These are phyloP conservation scores for Anthoptus insignis DNA, from an alignment of 2,888 invertebrate genomes.

Conservation along the genomic window DNA sequence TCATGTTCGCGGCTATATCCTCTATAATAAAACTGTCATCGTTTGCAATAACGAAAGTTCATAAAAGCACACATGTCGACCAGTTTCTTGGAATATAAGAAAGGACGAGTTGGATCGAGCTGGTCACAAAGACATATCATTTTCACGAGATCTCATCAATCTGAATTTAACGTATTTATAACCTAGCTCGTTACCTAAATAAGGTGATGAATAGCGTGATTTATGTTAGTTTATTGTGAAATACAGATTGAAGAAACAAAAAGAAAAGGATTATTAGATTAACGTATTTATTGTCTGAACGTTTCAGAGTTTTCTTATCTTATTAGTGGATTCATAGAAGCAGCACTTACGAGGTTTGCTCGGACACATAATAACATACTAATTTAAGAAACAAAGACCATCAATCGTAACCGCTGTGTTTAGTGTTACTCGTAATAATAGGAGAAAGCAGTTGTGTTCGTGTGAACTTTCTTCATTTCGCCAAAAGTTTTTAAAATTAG, in stretches of 20 bases:
- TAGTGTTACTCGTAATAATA: background rate
- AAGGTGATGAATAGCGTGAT: constrained; percentile 31
- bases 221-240: constrained; percentile 19
- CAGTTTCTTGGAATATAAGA: constrained; percentile 53
- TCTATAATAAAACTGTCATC: constrained; percentile 62
- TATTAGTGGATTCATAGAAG: background rate
- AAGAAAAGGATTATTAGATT: background rate
- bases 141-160: constrained; percentile 53
- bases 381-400: background rate
- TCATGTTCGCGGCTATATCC: constrained; percentile 49
- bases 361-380: background rate
- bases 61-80: constrained; percentile 56
- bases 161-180: constrained; percentile 47
- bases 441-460: background rate
- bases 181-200: constrained; percentile 27
- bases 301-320: background rate
- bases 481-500: background rate
- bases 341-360: background rate
- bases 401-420: background rate
- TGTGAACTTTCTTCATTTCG: background rate
- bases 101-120: constrained; percentile 51
- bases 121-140: constrained; percentile 53
- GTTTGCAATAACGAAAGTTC: constrained; percentile 54
- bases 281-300: background rate
- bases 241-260: background rate